Conservation (phyloP, 2,797 vertebrate species). For the Cygnus olor region DNA sequence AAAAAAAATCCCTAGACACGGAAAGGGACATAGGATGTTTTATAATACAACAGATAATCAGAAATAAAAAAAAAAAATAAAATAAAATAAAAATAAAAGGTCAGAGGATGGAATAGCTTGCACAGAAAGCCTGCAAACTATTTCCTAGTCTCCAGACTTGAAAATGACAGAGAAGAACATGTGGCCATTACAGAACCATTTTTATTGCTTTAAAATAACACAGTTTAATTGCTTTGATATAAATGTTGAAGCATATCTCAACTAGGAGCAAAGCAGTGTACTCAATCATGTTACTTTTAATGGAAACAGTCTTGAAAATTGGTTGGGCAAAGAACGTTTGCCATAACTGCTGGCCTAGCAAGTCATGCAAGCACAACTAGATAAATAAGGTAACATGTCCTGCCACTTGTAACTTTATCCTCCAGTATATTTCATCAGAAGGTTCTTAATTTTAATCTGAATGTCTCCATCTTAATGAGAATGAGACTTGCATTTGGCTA, state of each 20-base stretch:
- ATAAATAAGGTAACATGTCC: slow-evolving; percentile 66
- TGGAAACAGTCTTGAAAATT: slow-evolving; percentile 67
- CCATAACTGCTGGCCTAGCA: slow-evolving; percentile 64
- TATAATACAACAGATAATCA: neutral
- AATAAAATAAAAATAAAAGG: slow-evolving; percentile 10
- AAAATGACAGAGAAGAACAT: slow-evolving; percentile 36
- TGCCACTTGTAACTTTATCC: slow-evolving; percentile 72
- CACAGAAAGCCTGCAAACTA: slow-evolving; percentile 19
- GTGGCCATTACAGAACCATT: slow-evolving; percentile 53
- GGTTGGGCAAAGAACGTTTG: slow-evolving; percentile 31
- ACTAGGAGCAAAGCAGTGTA: slow-evolving; percentile 37
- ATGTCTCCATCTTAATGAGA: slow-evolving; percentile 32
- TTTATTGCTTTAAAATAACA: slow-evolving; percentile 59
- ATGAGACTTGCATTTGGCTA: slow-evolving; percentile 63
- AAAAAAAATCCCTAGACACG: neutral
- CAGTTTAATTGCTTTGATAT: slow-evolving; percentile 43
- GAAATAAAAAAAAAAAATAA: neutral
- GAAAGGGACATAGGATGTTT: neutral
- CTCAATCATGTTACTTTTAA: slow-evolving; percentile 70
- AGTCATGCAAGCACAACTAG: slow-evolving; percentile 31
- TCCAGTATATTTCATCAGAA: slow-evolving; percentile 49
- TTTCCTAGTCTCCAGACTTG: slow-evolving; percentile 10
- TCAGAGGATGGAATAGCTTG: neutral
- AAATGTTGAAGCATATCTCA: slow-evolving; percentile 62
- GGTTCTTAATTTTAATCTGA: slow-evolving; percentile 70